A percentile compares a stretch with the other conserved stretches of the same genome.
Conservation (phyloP, 2,797 vertebrate species). For the Etheostoma nigrum region DNA sequence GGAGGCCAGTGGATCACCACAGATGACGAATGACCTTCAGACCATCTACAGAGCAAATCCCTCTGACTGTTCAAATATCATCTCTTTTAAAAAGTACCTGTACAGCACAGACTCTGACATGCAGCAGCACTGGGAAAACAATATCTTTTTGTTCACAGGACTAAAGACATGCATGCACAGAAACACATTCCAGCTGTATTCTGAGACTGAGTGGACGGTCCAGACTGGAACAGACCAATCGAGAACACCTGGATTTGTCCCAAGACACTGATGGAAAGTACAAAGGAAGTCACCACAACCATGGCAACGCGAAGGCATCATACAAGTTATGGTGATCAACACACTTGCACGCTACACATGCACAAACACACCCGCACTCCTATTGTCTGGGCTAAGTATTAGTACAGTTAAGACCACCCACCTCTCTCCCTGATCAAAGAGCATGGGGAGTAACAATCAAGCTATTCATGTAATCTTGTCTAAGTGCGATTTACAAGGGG, state of each 20-base stretch:
- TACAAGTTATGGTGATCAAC: slow-evolving; percentile 46
- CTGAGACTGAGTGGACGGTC: slow-evolving; percentile 20
- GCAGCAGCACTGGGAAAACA: slow-evolving; percentile 29
- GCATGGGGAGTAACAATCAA: slow-evolving; percentile 61
- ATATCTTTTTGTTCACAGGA: slow-evolving; percentile 54
- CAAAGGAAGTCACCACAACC: slow-evolving; percentile 45
- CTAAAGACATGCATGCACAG: slow-evolving; percentile 44
- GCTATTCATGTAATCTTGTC: slow-evolving; percentile 75
- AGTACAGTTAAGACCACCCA: slow-evolving; percentile 82
- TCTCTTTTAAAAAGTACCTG: slow-evolving; percentile 1
- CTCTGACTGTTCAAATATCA: slow-evolving; percentile 9
- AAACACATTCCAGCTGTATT: slow-evolving; percentile 45
- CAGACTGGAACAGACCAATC: slow-evolving; percentile 27
- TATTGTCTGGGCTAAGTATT: slow-evolving; percentile 70
- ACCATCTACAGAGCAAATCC: slow-evolving; percentile 25
- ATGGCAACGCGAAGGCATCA: slow-evolving; percentile 50
- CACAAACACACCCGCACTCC: slow-evolving; percentile 35
- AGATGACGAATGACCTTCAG: slow-evolving; percentile 1
- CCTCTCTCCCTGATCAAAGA: slow-evolving; percentile 74
- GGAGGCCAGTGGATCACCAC: slow-evolving; percentile 34
- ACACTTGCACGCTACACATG: neutral
- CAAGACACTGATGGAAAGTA: slow-evolving; percentile 29
- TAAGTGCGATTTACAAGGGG: slow-evolving; percentile 61
- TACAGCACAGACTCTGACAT: slow-evolving; percentile 14
- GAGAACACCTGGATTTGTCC: slow-evolving; percentile 36